These are phyloP conservation scores for Tinamus major DNA, from an alignment of 2,797 vertebrate genomes.

Conservation along the genomic window DNA sequence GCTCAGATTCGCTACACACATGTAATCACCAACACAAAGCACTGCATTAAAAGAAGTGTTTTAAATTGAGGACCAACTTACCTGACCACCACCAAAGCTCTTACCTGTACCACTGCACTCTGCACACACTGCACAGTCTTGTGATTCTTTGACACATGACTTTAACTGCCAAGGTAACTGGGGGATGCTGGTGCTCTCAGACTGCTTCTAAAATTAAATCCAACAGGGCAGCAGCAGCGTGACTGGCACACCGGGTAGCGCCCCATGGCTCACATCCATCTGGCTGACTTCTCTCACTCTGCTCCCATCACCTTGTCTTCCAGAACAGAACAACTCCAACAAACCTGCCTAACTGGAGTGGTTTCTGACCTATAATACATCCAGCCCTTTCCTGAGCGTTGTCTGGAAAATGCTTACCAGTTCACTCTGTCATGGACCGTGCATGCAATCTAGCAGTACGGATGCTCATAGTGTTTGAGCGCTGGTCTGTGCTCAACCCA, in stretches of 20 bases:
- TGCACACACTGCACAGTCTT: background rate
- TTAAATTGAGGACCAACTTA: background rate
- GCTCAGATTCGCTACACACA: background rate
- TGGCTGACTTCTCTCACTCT: conserved; percentile 5
- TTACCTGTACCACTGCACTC: background rate
- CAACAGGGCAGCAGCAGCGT: conserved; percentile 20
- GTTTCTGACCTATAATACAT: background rate
- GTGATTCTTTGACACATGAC: background rate
- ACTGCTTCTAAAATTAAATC: conserved; percentile 19
- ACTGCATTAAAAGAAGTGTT: background rate
- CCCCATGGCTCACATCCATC: background rate
- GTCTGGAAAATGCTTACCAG: background rate
- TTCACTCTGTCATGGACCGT: background rate
- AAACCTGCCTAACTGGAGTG: background rate
- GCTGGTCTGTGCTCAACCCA: background rate
- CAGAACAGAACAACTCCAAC: background rate
- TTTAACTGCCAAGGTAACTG: conserved; percentile 18
- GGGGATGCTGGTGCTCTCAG: background rate
- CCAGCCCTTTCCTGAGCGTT: background rate
- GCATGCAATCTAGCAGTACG: background rate
- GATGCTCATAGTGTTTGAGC: background rate
- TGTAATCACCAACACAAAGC: background rate
- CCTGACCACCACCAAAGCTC: conserved; percentile 1
- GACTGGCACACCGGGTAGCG: background rate
- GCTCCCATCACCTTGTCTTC: background rate